Percentiles rank a stretch among this genome's conserved stretches.
phyloP scores from a whole-genome alignment of 1,140 invertebrate genomes.

The Bilobella aurantiaca region DNA sequence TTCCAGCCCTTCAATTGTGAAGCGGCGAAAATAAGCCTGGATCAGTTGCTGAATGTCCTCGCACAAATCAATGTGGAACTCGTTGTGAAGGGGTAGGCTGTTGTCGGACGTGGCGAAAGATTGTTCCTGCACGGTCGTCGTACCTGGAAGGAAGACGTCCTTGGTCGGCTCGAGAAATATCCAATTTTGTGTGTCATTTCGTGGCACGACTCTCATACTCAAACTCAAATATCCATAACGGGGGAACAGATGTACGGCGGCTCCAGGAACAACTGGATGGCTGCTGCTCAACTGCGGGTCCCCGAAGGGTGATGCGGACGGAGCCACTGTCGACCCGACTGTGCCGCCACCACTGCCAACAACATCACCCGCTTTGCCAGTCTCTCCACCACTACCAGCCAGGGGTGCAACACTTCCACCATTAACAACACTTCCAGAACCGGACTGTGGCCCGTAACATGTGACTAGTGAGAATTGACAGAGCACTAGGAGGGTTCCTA shows the following conservation, averaged over 20 bases:
- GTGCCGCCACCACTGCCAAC: too few relatives aligned
- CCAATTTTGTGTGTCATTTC: constrained; percentile 64
- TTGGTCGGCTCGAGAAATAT: constrained; percentile 71
- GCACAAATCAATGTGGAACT: constrained; percentile 83
- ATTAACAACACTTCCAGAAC: too few relatives aligned
- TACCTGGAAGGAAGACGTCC: constrained; percentile 51
- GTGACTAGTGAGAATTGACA: too few relatives aligned
- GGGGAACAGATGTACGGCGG: constrained; percentile 31
- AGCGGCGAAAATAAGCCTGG: constrained; percentile 73
- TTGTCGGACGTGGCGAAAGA: constrained; percentile 36
- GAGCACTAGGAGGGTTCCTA: too few relatives aligned
- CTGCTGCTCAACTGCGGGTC: too few relatives aligned
- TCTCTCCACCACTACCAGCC: too few relatives aligned
- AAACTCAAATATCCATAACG: constrained; percentile 69
- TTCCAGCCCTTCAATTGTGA: constrained; percentile 63
- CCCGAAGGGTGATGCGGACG: too few relatives aligned
- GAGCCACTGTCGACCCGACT: too few relatives aligned
- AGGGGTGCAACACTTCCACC: too few relatives aligned
- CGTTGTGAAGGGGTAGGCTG: constrained; percentile 49
- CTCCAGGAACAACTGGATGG: constrained; percentile 31
- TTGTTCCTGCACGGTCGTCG: constrained; percentile 41
- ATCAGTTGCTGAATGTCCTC: constrained; percentile 68
- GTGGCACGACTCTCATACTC: constrained; percentile 69
- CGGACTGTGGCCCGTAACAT: too few relatives aligned
- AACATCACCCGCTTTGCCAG: too few relatives aligned